These are phyloP conservation scores for Conus ventricosus DNA, from an alignment of 1,140 invertebrate genomes.

Conservation along the genomic window DNA sequence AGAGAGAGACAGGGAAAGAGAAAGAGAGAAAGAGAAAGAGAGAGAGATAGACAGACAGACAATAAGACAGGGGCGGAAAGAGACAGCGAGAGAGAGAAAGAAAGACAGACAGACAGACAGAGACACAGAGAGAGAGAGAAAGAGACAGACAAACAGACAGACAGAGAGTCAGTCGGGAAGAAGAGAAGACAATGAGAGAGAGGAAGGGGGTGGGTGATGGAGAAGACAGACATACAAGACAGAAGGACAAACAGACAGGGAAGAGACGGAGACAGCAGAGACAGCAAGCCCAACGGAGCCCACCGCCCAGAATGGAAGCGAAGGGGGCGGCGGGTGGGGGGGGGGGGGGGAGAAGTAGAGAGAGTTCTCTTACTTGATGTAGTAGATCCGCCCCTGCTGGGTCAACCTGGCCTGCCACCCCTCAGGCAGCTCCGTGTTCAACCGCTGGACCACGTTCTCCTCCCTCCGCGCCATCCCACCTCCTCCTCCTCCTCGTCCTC, in stretches of 20 bases:
- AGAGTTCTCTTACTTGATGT: slow-evolving; percentile 85
- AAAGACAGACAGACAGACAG: too few relatives aligned
- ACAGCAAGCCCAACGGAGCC: not conserved
- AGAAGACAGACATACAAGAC: too few relatives aligned
- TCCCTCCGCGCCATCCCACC: slow-evolving; percentile 43
- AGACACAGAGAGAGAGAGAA: not conserved
- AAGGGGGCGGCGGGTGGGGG: too few relatives aligned
- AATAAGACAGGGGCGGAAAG: too few relatives aligned
- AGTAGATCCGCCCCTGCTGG: slow-evolving; percentile 86
- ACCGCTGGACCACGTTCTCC: slow-evolving; percentile 57
- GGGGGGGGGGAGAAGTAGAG: too few relatives aligned
- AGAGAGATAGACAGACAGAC: too few relatives aligned
- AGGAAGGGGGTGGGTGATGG: too few relatives aligned
- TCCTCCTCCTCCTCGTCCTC: slow-evolving; percentile 6
- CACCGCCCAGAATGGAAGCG: too few relatives aligned
- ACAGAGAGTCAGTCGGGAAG: not conserved
- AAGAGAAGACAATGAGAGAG: not conserved
- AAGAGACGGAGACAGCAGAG: not conserved
- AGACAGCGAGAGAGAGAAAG: too few relatives aligned
- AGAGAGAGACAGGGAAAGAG: too few relatives aligned
- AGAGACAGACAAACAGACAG: not conserved
- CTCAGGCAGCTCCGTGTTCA: slow-evolving; percentile 81
- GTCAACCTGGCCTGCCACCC: slow-evolving; percentile 91
- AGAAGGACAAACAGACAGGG: not conserved
- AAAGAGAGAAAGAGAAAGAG: too few relatives aligned